Percentiles rank a stretch among this genome's conserved stretches.
Evolutionary conservation across 2,888 invertebrate genomes (phyloP).

Genomic region (Drosophila mercatorum): DNA sequence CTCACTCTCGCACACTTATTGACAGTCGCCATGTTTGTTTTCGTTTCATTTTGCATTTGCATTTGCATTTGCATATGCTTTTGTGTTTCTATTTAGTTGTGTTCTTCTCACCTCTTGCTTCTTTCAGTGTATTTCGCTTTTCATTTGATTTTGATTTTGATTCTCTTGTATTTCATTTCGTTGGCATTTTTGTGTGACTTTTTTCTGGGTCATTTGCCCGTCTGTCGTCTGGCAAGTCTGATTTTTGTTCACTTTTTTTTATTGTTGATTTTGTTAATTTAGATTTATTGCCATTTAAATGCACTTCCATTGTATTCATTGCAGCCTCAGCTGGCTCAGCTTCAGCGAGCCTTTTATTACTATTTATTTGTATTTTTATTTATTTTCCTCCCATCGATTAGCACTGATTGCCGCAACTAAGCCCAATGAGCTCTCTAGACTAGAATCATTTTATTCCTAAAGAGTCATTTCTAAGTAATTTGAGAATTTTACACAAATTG

Average conservation of each 20-base stretch:
- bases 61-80: slow-evolving; percentile 11
- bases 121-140: slow-evolving; percentile 50
- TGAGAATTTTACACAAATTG: background rate
- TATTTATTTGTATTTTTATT: slow-evolving; percentile 5
- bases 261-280: slow-evolving; percentile 67
- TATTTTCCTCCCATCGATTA: slow-evolving; percentile 31
- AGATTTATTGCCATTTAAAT: slow-evolving; percentile 74
- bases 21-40: slow-evolving; percentile 64
- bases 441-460: slow-evolving; percentile 3
- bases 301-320: slow-evolving; percentile 63
- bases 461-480: background rate
- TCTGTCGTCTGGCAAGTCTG: slow-evolving; percentile 38
- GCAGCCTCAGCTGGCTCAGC: slow-evolving; percentile 32
- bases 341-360: background rate
- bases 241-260: slow-evolving; percentile 36
- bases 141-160: slow-evolving; percentile 32
- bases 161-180: slow-evolving; percentile 39
- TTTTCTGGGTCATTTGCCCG: slow-evolving; percentile 76
- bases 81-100: slow-evolving; percentile 16
- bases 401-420: slow-evolving; percentile 40
- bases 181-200: slow-evolving; percentile 2
- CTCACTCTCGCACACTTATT: slow-evolving; percentile 39
- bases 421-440: slow-evolving; percentile 45
- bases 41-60: slow-evolving; percentile 17
- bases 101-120: slow-evolving; percentile 21